Conservation (phyloP, 2,113 vertebrate species). For the Romanogobio albipinnatus region DNA sequence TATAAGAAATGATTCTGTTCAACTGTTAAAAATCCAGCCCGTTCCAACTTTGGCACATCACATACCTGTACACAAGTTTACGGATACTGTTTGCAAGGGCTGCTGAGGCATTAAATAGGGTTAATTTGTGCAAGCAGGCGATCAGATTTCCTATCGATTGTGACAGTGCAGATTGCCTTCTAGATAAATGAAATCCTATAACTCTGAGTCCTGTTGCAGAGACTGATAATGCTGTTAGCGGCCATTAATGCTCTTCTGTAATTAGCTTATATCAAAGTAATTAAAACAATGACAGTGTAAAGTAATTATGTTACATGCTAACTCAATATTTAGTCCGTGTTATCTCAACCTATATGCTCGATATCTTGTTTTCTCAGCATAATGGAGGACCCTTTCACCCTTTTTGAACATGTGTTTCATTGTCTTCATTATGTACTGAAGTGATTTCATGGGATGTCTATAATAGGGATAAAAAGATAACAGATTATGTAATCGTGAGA, state of each 20-base stretch:
- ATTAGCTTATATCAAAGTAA: slow-evolving; percentile 57
- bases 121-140: slow-evolving; percentile 57
- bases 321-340: slow-evolving; percentile 21
- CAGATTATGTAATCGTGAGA: background rate
- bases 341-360: slow-evolving; percentile 26
- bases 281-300: slow-evolving; percentile 49
- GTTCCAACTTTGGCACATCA: background rate
- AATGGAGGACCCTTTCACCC: background rate
- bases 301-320: slow-evolving; percentile 48
- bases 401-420: background rate
- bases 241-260: slow-evolving; percentile 47
- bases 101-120: slow-evolving; percentile 57
- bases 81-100: slow-evolving; percentile 24
- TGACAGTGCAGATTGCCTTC: slow-evolving; percentile 59
- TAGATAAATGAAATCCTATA: slow-evolving; percentile 61
- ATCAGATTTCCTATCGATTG: slow-evolving; percentile 59
- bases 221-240: slow-evolving; percentile 43
- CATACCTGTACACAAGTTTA: background rate
- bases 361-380: slow-evolving; percentile 12
- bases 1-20: background rate
- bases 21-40: background rate
- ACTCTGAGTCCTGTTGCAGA: slow-evolving; percentile 42
- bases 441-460: background rate
- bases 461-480: background rate
- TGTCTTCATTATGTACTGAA: background rate